Evolutionary conservation across 1,140 invertebrate species (phyloP), one percentile per base, ranked within the genome.

Genomic region (Drepana arcuata): DNA sequence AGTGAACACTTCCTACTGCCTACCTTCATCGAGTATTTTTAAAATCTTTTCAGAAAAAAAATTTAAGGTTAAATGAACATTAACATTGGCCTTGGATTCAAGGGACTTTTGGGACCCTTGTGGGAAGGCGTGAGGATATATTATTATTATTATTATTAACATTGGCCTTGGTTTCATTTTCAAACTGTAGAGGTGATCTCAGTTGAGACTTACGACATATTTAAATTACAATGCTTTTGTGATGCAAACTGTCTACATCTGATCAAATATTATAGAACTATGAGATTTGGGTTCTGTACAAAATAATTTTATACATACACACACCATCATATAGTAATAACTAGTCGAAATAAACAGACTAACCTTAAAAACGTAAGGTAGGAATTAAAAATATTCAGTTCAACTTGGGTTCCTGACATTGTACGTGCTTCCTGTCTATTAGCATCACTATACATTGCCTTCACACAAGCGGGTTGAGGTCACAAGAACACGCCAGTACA

Each of bases 391-490:
- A 34, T 46, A 35, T 37, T 21, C 16, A 33, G 33, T 34, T n/a
- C 13, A 34, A 30, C 29, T 47, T 48, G 41, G 48, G 26, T 52
- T 75, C 50, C 64, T 73, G 72, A 68, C 65, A 77, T 74, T 78
- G 73, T 47, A 35, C 46, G 42, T 47, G 66, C 62, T 77, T 73
- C 72, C 77, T 81, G 72, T 63, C 64, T 77, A 78, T 78, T 73
- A 64, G 61, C 71, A 69, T 74, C 41, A 60, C 62, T 77, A 71
- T 73, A 60, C 52, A 42, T 62, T 69, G 47, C 75, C 73, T 78
- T 78, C 75, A 63, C 59, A 68, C 57, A 72, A 70, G 48, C 74
- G 57, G 69, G 70, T 74, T 73, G 73, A 80, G 75, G 75, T 61
- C 68, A 48, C 30, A 39, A 50, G 39, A 65, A 52, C 48, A 42